A percentile compares a stretch with the other conserved stretches of the same genome.
phyloP scores from a whole-genome alignment of 2,113 vertebrate species.

The Irena cyanogastra region DNA sequence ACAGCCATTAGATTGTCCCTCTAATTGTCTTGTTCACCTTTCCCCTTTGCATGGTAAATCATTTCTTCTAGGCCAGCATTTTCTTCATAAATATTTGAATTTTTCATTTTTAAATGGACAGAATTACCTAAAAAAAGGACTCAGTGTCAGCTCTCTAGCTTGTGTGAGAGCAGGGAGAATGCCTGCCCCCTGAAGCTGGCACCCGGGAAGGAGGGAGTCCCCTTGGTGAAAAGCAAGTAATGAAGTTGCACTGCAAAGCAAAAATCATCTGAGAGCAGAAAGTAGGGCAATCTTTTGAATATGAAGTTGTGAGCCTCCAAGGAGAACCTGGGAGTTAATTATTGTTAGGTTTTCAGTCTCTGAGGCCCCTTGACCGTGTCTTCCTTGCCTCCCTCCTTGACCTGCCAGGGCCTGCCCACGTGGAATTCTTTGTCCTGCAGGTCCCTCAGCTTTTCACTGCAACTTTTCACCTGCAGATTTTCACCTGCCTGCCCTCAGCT shows the following conservation, averaged over 20 bases:
- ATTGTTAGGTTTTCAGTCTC: neutral
- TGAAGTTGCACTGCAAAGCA: neutral
- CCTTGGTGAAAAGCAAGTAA: neutral
- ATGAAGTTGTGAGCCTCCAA: neutral
- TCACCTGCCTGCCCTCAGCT: neutral
- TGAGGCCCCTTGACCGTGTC: neutral
- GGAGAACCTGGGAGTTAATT: slow-evolving; percentile 20
- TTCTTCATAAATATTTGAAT: neutral
- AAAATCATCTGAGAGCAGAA: slow-evolving; percentile 16
- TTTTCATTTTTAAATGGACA: neutral
- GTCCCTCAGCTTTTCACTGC: neutral
- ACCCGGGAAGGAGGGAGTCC: neutral
- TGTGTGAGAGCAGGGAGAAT: neutral
- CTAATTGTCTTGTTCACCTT: neutral
- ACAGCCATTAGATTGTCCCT: neutral
- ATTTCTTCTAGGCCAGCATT: neutral
- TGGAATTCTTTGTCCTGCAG: neutral
- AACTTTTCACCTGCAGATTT: neutral
- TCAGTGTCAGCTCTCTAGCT: neutral
- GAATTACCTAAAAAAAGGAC: neutral
- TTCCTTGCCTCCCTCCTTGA: neutral
- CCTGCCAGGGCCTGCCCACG: neutral
- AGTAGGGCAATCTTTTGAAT: slow-evolving; percentile 31
- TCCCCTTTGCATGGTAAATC: neutral
- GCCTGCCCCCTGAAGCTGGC: neutral